Evolutionary conservation across 2,888 invertebrate genomes (phyloP).

Genomic region (Ferdinandea cuprea): DNA sequence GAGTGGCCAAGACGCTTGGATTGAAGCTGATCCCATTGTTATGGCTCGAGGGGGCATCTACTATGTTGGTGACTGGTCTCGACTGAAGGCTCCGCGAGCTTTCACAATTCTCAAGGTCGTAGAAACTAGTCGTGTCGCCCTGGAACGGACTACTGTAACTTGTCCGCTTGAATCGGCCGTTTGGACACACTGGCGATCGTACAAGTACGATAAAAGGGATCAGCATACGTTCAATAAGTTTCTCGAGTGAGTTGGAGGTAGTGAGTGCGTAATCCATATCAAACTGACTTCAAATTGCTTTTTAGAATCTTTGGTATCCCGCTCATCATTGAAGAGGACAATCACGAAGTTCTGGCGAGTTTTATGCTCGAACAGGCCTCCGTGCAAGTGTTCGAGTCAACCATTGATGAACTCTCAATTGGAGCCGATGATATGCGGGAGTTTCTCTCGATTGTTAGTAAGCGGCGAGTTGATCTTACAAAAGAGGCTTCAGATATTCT

Average conservation of each 20-base stretch:
- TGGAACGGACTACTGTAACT: conserved; percentile 77
- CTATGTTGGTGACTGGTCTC: conserved; percentile 82
- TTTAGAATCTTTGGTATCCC: conserved; percentile 83
- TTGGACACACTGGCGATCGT: conserved; percentile 82
- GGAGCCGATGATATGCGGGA: conserved; percentile 78
- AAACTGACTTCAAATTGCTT: too few species aligned
- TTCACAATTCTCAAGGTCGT: conserved; percentile 79
- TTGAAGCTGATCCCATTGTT: conserved; percentile 81
- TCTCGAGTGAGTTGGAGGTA: conserved; percentile 78
- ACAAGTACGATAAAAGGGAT: conserved; percentile 77
- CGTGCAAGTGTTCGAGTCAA: conserved; percentile 59
- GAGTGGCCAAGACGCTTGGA: conserved; percentile 76
- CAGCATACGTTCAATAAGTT: conserved; percentile 79
- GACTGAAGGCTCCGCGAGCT: conserved; percentile 76
- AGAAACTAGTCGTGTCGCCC: conserved; percentile 75
- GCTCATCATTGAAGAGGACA: conserved; percentile 78
- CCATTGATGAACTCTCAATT: conserved; percentile 78
- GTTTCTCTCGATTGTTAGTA: conserved; percentile 77
- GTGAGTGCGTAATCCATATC: too few species aligned
- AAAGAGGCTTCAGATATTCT: conserved; percentile 81
- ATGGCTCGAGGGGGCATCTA: conserved; percentile 82
- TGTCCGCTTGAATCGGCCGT: conserved; percentile 79
- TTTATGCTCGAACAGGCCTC: conserved; percentile 78
- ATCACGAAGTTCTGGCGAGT: conserved; percentile 78
- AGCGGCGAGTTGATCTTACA: conserved; percentile 76